Evolutionary conservation across 2,888 invertebrate genomes (phyloP), one percentile per base, ranked within the genome.

Genomic region (Pherbina coryleti): DNA sequence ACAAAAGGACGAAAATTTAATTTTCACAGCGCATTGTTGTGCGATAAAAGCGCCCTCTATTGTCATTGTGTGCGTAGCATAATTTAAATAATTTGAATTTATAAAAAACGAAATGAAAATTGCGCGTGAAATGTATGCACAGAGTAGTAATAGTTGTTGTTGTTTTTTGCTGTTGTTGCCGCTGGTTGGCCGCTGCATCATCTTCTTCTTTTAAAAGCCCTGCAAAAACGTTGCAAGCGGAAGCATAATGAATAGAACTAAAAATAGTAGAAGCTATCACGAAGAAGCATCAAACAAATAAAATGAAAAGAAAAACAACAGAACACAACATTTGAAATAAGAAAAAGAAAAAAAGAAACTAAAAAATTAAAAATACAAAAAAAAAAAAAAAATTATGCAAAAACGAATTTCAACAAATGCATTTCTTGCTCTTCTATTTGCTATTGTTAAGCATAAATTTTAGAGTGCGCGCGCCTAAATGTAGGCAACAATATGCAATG

Each of bases 51-150:
- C 74, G 64, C 44, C 66, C 53, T 75, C 75, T 55, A 75, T 75
- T 75, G 75, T 75, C 75, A 67, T 37, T 66, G 37, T 49, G 25
- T 66, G 75, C 55, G 67, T 25, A 75, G 75, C 75, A 75, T 67
- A 75, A 67, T 75, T 75, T 75, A 67, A 75, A 75, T 75, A 55
- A 72, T 75, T 75, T 75, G 67, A 66, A 75, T 75, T 66, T 66
- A 75, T 53, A 75, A 75, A n/a, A 53, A 37, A 72, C 57, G 37
- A 72, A 74, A 64, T 74, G 74, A 75, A 67, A 75, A 75, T 75
- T 75, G 75, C 67, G 75, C 75, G 75, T 75, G 75, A 69, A 69
- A 69, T 69, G 69, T 69, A 44, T 75, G 67, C 75, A 57, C 31
- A 67, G 31, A 22, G 73, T 44, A 49, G 49, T 73, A 49, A 62